These are phyloP conservation scores for Acanthosepion lycidas DNA, from an alignment of 2,888 invertebrate genomes.

Conservation along the genomic window DNA sequence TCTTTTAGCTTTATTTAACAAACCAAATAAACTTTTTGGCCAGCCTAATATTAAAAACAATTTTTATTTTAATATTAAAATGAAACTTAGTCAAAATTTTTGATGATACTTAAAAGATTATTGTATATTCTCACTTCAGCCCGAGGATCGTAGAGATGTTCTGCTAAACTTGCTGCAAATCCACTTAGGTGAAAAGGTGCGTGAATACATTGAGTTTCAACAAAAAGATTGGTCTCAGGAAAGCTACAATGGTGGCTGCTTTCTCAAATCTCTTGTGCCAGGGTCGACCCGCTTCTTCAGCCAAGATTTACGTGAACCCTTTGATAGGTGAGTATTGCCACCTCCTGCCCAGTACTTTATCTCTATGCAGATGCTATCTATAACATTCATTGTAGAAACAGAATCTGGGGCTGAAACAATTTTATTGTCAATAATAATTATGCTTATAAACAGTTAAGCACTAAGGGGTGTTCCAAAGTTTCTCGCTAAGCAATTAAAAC, in stretches of 20 bases:
- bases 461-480: too few species aligned
- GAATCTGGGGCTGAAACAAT: too few species aligned
- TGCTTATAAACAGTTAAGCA: too few species aligned
- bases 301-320: constrained; percentile 55
- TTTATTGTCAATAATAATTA: too few species aligned
- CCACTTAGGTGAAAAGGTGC: constrained; percentile 61
- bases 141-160: constrained; percentile 63
- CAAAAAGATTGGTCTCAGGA: constrained; percentile 67
- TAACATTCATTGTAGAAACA: too few species aligned
- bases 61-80: background rate
- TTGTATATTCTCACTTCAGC: constrained; percentile 50
- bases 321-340: constrained; percentile 53
- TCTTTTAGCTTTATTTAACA: too few species aligned
- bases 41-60: background rate
- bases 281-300: constrained; percentile 56
- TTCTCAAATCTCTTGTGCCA: constrained; percentile 59
- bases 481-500: too few species aligned
- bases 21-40: background rate
- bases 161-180: constrained; percentile 65
- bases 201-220: constrained; percentile 58
- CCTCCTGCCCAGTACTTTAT: too few species aligned
- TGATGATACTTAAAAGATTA: background rate
- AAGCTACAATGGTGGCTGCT: constrained; percentile 65
- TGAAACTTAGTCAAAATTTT: background rate
- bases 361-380: too few species aligned